Percentiles rank a stretch among this genome's conserved stretches.
Conservation (phyloP, 2,888 invertebrate genomes). For the Dolichopus griseipennis region DNA sequence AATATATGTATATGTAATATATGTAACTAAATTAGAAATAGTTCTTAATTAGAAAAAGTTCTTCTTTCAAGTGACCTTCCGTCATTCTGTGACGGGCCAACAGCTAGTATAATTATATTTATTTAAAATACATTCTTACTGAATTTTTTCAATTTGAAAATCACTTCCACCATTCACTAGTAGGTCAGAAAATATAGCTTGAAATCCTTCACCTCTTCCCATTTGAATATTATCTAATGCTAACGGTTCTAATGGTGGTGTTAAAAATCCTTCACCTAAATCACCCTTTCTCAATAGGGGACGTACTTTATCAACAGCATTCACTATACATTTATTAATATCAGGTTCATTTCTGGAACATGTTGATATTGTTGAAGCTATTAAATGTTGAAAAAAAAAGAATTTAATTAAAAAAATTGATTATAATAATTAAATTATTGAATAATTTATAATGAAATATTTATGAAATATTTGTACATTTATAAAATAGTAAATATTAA, state of each 20-base stretch:
- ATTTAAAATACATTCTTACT: slow-evolving; percentile 25
- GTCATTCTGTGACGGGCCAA: too few relatives aligned
- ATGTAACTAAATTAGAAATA: too few relatives aligned
- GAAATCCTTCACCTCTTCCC: slow-evolving; percentile 36
- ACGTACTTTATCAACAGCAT: slow-evolving; percentile 34
- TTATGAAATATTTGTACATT: too few relatives aligned
- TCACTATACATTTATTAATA: slow-evolving; percentile 37
- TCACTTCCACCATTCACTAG: slow-evolving; percentile 39
- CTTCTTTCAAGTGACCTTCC: too few relatives aligned
- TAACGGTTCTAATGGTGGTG: slow-evolving; percentile 38
- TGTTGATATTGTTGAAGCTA: slow-evolving; percentile 35
- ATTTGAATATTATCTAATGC: slow-evolving; percentile 38
- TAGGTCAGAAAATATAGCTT: slow-evolving; percentile 37
- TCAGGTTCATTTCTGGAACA: slow-evolving; percentile 40
- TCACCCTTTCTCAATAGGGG: slow-evolving; percentile 37
- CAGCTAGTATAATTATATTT: neutral
- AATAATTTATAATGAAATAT: too few relatives aligned
- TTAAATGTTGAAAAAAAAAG: slow-evolving; percentile 8
- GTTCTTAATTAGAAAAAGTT: too few relatives aligned
- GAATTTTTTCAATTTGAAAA: slow-evolving; percentile 39
- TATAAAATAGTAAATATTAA: too few relatives aligned
- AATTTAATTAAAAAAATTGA: too few relatives aligned
- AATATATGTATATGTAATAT: too few relatives aligned
- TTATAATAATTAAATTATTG: too few relatives aligned
- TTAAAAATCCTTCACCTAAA: slow-evolving; percentile 39